These are phyloP conservation scores for Sylvia borin DNA, from an alignment of 2,797 vertebrate genomes.

Conservation along the genomic window DNA sequence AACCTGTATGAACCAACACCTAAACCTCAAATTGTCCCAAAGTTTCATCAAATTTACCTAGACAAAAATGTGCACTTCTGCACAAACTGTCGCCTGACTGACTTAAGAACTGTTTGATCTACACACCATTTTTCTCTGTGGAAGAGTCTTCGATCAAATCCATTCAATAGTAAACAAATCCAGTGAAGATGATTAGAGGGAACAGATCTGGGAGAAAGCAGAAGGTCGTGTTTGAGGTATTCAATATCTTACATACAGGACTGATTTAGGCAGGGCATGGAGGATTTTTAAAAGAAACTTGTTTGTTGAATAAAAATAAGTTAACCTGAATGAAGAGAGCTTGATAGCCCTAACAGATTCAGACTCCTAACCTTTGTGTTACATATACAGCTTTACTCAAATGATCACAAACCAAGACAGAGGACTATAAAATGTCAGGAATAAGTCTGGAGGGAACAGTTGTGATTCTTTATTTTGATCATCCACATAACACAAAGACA, in stretches of 20 bases:
- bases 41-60: not conserved
- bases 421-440: not conserved
- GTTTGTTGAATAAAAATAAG: not conserved
- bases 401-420: not conserved
- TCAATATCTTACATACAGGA: not conserved
- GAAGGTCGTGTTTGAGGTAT: not conserved
- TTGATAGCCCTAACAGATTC: not conserved
- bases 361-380: not conserved
- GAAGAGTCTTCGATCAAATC: not conserved
- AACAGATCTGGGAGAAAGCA: constrained; percentile 13
- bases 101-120: not conserved
- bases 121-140: not conserved
- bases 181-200: not conserved
- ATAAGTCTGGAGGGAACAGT: not conserved
- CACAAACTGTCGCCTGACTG: not conserved
- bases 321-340: not conserved
- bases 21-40: not conserved
- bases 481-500: not conserved
- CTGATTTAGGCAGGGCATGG: not conserved
- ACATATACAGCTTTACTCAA: not conserved
- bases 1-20: not conserved
- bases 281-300: not conserved
- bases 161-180: constrained; percentile 19
- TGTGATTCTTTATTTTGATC: not conserved
- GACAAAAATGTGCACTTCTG: not conserved